Evolutionary conservation across 1,140 invertebrate genomes (phyloP).

Genomic region (Drosophila santomea): DNA sequence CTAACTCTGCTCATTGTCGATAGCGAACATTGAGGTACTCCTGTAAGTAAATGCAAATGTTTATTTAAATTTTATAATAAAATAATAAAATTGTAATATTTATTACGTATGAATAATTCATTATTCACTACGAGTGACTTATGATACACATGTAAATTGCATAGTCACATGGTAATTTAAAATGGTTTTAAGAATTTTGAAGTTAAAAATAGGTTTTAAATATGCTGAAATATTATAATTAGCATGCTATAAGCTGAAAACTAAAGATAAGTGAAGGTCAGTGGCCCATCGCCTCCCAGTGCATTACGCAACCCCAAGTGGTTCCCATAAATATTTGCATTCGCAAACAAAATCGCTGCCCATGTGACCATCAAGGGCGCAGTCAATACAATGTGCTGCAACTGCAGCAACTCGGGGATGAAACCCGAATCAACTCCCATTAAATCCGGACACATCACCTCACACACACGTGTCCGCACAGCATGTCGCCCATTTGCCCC

Average conservation of each 20-base stretch:
- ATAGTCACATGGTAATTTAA: no score
- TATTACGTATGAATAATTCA: background rate
- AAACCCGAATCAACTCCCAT: constrained; percentile 7
- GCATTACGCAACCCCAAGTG: constrained; percentile 14
- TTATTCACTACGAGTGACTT: no score
- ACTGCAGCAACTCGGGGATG: constrained; percentile 3
- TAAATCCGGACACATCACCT: constrained; percentile 6
- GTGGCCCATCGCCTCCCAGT: background rate
- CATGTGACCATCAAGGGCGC: constrained; percentile 42
- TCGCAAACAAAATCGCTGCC: constrained; percentile 14
- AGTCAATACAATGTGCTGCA: constrained; percentile 27
- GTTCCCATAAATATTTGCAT: constrained; percentile 15
- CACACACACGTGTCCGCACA: constrained; percentile 53
- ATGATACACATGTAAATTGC: no score
- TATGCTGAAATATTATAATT: no score
- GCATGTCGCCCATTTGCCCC: constrained; percentile 23
- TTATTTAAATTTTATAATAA: background rate
- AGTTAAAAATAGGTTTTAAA: no score
- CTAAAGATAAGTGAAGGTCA: background rate
- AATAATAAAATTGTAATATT: background rate
- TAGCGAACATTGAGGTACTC: constrained; percentile 23
- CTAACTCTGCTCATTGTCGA: constrained; percentile 54
- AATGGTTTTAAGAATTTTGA: no score
- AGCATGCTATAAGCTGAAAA: no score
- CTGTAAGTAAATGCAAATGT: background rate